Evolutionary conservation across 2,888 invertebrate genomes (phyloP), one percentile per base, ranked within the genome.

Genomic region (Mactromeris polynyma): DNA sequence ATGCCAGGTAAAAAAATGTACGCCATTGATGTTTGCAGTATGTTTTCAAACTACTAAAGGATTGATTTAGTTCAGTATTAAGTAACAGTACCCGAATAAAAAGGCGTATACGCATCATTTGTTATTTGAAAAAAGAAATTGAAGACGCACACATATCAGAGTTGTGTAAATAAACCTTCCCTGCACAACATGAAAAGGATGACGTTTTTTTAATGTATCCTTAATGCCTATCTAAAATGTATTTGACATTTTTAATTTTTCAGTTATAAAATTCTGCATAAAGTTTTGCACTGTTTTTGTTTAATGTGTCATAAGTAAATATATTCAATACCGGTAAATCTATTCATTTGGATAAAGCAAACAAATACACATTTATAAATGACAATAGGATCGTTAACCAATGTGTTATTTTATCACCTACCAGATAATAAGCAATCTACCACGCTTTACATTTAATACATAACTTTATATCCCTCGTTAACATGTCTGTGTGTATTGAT

Each of bases 391-490:
- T 54, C 4, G 11, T 11, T 26, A 11, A 9, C 0, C 58, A 9
- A n/a, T 64, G 58, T 64, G 58, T 64, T 64, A 64, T 64, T 64
- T 64, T 64, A 26, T 26, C 58, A 64, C 58, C 58, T 64, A 26
- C 1, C 26, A 64, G 58, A 64, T n/a, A 64, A 64, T 64, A 26
- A 64, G 58, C 58, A 2, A n/a, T 1, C n/a, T 58, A n/a, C 0
- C 6, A n/a, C 21, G 17, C 19, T 54, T 9, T 54, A 21, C 54
- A 54, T 54, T 54, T 54, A 21, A 21, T n/a, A 64, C 6, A 64
- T 64, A 26, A 11, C 58, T 64, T 64, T n/a, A 64, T 64, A 64
- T 26, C 58, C 2, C 58, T 64, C 26, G 58, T 64, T 26, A 26
- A 26, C 26, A 26, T 64, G n/a, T 7, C 26, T 58, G 6, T n/a